phyloP scores from a whole-genome alignment of 2,797 vertebrate genomes.

The Crocodylus rhombifer region DNA sequence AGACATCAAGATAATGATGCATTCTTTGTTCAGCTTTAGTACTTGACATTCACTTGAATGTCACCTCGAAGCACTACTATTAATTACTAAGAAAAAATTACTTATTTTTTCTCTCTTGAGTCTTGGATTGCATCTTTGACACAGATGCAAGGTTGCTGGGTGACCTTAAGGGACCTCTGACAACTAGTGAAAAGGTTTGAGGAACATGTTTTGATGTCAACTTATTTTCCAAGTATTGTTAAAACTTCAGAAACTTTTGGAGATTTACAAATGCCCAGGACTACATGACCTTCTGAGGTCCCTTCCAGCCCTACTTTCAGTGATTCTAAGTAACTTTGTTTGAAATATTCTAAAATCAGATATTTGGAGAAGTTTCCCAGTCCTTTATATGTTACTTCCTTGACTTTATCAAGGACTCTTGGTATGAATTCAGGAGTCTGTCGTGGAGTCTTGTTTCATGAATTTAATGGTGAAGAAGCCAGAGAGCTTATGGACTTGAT shows the following conservation, averaged over 20 bases:
- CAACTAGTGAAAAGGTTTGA: neutral
- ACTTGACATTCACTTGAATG: neutral
- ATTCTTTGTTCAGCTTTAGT: neutral
- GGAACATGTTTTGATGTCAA: neutral
- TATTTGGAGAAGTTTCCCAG: neutral
- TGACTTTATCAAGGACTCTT: neutral
- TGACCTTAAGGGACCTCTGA: neutral
- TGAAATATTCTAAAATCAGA: neutral
- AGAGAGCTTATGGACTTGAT: neutral
- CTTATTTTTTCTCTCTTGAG: neutral
- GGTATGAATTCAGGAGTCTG: neutral
- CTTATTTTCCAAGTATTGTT: neutral
- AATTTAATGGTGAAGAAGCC: neutral
- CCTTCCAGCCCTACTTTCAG: too few relatives aligned
- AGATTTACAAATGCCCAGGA: neutral
- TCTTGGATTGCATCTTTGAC: neutral
- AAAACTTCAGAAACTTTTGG: neutral
- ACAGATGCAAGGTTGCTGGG: neutral
- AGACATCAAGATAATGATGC: neutral
- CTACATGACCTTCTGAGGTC: too few relatives aligned
- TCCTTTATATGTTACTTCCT: neutral
- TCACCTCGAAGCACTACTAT: too few relatives aligned
- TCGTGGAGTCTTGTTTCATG: neutral
- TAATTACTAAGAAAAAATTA: accelerated
- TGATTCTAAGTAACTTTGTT: neutral